Evolutionary conservation across 2,113 vertebrate species (phyloP).

Genomic region (Oryzias curvinotus): DNA sequence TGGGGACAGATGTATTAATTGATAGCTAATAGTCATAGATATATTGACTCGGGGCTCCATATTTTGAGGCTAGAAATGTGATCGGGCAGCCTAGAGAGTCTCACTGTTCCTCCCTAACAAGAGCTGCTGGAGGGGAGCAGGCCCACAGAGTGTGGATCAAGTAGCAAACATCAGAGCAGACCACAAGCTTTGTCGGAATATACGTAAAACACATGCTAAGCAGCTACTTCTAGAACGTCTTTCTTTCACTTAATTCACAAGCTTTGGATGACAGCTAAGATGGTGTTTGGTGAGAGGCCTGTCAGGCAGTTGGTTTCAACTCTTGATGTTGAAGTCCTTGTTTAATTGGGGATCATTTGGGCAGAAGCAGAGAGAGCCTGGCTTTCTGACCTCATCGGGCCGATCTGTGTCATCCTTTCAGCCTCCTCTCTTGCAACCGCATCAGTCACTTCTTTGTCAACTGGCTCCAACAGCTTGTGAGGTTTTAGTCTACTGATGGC

Average conservation of each 20-base stretch:
- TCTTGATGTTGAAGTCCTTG: constrained; percentile 57
- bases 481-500: constrained; percentile 60
- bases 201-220: constrained; percentile 53
- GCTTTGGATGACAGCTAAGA: constrained; percentile 39
- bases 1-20: constrained; percentile 81
- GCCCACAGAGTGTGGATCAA: constrained; percentile 61
- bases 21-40: constrained; percentile 80
- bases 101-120: constrained; percentile 40
- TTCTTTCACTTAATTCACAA: constrained; percentile 8
- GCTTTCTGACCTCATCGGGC: constrained; percentile 63
- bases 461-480: constrained; percentile 43
- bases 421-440: constrained; percentile 52
- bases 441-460: constrained; percentile 64
- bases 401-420: constrained; percentile 60
- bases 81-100: constrained; percentile 61
- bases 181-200: constrained; percentile 51
- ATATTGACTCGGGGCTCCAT: constrained; percentile 60
- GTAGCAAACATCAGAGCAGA: constrained; percentile 45
- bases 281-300: constrained; percentile 50
- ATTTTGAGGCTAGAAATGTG: constrained; percentile 63
- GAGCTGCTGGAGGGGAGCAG: constrained; percentile 32
- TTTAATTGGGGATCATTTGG: constrained; percentile 68
- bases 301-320: constrained; percentile 44
- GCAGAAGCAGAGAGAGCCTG: constrained; percentile 55
- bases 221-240: constrained; percentile 19